Evolutionary conservation across 2,797 vertebrate species (phyloP).

Genomic region (Artibeus lituratus): DNA sequence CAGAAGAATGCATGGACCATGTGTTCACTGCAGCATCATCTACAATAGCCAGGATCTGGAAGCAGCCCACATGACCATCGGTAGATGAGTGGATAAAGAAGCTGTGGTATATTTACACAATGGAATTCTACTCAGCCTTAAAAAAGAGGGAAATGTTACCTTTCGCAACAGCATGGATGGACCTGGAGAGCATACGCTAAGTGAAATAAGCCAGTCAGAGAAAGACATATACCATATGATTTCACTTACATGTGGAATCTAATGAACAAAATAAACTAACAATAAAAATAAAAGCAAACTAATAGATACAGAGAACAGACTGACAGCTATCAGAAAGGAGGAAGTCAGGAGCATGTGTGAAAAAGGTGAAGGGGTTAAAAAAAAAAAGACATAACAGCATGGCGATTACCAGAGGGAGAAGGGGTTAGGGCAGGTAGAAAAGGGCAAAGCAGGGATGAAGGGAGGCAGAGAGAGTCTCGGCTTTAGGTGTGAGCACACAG

Average conservation of each 20-base stretch:
- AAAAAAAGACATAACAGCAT: background rate
- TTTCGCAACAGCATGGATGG: background rate
- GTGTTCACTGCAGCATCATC: background rate
- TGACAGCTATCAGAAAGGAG: background rate
- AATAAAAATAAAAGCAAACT: background rate
- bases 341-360: background rate
- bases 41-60: background rate
- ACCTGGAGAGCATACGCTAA: background rate
- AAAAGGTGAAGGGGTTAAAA: background rate
- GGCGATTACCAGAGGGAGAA: background rate
- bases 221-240: background rate
- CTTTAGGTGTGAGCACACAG: background rate
- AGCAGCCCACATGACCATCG: background rate
- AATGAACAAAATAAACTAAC: background rate
- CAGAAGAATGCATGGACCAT: background rate
- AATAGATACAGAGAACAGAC: background rate
- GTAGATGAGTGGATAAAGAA: background rate
- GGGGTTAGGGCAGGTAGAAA: no score
- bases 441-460: background rate
- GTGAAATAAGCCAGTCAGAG: background rate
- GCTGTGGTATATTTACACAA: background rate
- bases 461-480: background rate
- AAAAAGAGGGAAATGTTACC: background rate
- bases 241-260: background rate
- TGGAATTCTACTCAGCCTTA: background rate